Evolutionary conservation across 2,797 vertebrate species (phyloP).

Genomic region (Myotis vivesi): DNA sequence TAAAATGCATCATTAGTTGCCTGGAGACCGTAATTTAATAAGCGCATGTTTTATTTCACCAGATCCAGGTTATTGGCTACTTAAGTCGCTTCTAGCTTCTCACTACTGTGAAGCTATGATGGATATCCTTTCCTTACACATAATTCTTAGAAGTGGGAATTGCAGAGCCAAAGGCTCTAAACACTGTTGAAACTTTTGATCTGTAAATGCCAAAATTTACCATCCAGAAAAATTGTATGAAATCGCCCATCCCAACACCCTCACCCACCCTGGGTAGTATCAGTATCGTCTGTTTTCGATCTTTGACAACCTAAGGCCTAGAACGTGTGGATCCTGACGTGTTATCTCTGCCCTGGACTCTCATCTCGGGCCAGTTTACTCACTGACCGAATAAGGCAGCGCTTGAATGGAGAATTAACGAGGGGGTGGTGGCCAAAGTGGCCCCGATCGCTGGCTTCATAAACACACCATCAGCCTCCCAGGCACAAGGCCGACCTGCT

Average conservation of each 20-base stretch:
- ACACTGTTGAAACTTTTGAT: background rate
- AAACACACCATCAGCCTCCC: background rate
- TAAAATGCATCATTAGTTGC: background rate
- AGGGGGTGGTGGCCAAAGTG: accelerated
- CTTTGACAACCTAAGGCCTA: background rate
- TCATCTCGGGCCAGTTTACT: background rate
- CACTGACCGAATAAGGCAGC: background rate
- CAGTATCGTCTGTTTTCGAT: background rate
- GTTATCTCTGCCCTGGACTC: background rate
- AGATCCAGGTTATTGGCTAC: background rate
- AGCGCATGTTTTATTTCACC: background rate
- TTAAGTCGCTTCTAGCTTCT: background rate
- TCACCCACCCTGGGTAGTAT: background rate
- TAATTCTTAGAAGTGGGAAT: background rate
- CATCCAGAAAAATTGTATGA: background rate
- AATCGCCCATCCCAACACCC: background rate
- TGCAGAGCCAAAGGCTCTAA: background rate
- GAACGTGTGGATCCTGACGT: background rate
- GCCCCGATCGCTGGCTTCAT: background rate
- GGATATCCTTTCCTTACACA: background rate
- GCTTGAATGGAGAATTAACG: background rate
- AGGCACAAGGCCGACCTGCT: background rate
- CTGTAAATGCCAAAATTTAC: background rate
- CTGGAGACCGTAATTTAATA: background rate
- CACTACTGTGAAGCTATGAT: background rate